Evolutionary conservation across 2,113 vertebrate genomes (phyloP).

Genomic region (Solea senegalensis): DNA sequence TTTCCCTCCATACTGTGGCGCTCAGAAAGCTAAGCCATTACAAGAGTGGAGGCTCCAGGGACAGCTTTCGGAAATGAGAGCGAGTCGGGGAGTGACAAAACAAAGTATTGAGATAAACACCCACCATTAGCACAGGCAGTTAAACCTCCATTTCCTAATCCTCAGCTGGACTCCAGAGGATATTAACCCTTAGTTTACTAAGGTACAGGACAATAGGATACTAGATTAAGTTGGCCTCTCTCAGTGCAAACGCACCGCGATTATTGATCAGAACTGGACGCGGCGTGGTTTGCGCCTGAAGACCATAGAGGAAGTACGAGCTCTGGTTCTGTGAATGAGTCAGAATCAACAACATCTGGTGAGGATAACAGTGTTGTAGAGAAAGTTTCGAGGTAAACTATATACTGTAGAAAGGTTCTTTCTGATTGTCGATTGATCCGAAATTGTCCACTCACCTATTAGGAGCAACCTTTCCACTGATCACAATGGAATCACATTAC

Average conservation of each 20-base stretch:
- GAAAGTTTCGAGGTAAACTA: not conserved
- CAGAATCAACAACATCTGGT: not conserved
- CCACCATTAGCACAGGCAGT: constrained; percentile 86
- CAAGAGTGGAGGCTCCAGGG: constrained; percentile 81
- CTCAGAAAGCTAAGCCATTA: constrained; percentile 81
- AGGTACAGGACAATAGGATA: constrained; percentile 62
- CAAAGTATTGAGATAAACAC: constrained; percentile 89
- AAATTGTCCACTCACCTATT: too few relatives aligned
- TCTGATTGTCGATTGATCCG: not conserved
- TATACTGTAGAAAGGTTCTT: not conserved
- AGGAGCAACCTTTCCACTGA: too few relatives aligned
- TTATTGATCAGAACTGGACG: not conserved
- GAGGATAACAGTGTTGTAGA: not conserved
- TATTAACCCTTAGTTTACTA: constrained; percentile 77
- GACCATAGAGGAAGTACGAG: not conserved
- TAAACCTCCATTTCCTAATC: constrained; percentile 86
- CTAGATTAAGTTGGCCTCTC: constrained; percentile 30
- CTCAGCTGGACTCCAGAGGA: constrained; percentile 82
- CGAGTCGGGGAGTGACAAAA: constrained; percentile 83
- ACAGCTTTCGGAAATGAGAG: constrained; percentile 86
- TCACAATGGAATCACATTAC: too few relatives aligned
- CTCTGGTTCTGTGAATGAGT: not conserved
- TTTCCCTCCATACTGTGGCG: constrained; percentile 68
- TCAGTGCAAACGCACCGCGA: not conserved
- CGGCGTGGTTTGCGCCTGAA: not conserved